Conservation (phyloP, 1,140 invertebrate genomes). For the Drosophila erecta region DNA sequence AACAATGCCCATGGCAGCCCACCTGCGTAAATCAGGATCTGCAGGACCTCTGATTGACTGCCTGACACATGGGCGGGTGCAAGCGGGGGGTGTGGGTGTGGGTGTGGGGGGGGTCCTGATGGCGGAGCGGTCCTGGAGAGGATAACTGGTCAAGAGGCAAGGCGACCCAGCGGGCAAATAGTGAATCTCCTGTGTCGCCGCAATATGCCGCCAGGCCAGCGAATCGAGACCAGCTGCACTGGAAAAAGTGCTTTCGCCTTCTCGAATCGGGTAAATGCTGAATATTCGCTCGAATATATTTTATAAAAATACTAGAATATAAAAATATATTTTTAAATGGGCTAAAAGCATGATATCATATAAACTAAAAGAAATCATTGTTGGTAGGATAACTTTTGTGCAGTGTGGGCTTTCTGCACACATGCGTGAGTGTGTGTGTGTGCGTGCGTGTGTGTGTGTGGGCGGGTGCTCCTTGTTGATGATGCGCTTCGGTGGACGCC, state of each 20-base stretch:
- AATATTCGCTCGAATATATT: too few species aligned
- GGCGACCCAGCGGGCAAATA: constrained; percentile 43
- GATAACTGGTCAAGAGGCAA: constrained; percentile 63
- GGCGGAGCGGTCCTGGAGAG: not conserved
- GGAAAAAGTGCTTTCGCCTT: not conserved
- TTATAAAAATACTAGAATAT: too few species aligned
- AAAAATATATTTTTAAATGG: not conserved
- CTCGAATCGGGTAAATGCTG: too few species aligned
- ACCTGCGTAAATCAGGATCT: constrained; percentile 80
- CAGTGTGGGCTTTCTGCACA: constrained; percentile 19
- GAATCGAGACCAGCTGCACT: not conserved
- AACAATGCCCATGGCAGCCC: constrained; percentile 59
- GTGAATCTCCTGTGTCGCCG: constrained; percentile 34
- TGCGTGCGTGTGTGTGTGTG: constrained; percentile 30
- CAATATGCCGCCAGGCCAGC: constrained; percentile 31
- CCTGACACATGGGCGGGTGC: constrained; percentile 38
- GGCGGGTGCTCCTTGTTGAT: constrained; percentile 51
- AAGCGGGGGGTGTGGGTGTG: not conserved
- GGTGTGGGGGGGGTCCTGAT: not conserved
- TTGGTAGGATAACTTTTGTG: not conserved
- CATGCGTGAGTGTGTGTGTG: constrained; percentile 21
- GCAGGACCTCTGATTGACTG: constrained; percentile 71
- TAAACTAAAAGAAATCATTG: not conserved
- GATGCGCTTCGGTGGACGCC: constrained; percentile 76
- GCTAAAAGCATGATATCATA: too few species aligned